Percentiles rank a stretch among this genome's conserved stretches.
Evolutionary conservation across 92 coral and sea anemone species (phyloP).

Genomic region (Parazoanthus swiftii): DNA sequence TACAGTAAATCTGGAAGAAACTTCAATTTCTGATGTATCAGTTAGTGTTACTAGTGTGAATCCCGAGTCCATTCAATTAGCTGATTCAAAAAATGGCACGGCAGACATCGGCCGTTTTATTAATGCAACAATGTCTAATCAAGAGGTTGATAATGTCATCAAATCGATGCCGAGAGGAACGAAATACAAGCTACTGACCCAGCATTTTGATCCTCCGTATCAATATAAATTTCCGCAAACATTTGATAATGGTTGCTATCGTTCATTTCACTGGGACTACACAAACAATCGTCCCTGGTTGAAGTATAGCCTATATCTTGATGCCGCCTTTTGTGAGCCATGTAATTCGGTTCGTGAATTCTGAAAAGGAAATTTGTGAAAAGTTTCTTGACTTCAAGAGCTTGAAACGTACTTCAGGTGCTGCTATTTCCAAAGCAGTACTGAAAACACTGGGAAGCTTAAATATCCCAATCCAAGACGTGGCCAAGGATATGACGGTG

Average conservation of each 20-base stretch:
- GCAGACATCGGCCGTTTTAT: conserved; percentile 41
- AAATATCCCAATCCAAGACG: conserved; percentile 39
- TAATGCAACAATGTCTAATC: conserved; percentile 35
- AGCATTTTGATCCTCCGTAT: conserved; percentile 42
- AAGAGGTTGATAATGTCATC: conserved; percentile 38
- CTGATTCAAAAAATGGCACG: conserved; percentile 26
- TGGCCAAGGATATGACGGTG: conserved; percentile 53
- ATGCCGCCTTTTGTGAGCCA: conserved; percentile 51
- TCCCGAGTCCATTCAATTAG: not conserved
- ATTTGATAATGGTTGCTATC: conserved; percentile 52
- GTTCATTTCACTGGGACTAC: conserved; percentile 47
- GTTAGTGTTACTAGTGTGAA: not conserved
- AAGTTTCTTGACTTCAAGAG: conserved; percentile 44
- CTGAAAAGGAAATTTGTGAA: conserved; percentile 40
- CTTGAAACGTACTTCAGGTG: conserved; percentile 45
- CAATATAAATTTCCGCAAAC: conserved; percentile 49
- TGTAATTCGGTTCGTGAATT: conserved; percentile 42
- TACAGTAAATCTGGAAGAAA: not conserved
- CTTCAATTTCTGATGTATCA: not conserved
- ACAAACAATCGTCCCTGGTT: conserved; percentile 54
- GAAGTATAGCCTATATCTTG: conserved; percentile 57
- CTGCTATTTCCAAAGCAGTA: conserved; percentile 27
- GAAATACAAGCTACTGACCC: conserved; percentile 42
- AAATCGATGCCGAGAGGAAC: conserved; percentile 42
- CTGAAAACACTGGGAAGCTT: conserved; percentile 10